Conservation (phyloP, 2,113 vertebrate genomes). For the Corythornis vintsioides region DNA sequence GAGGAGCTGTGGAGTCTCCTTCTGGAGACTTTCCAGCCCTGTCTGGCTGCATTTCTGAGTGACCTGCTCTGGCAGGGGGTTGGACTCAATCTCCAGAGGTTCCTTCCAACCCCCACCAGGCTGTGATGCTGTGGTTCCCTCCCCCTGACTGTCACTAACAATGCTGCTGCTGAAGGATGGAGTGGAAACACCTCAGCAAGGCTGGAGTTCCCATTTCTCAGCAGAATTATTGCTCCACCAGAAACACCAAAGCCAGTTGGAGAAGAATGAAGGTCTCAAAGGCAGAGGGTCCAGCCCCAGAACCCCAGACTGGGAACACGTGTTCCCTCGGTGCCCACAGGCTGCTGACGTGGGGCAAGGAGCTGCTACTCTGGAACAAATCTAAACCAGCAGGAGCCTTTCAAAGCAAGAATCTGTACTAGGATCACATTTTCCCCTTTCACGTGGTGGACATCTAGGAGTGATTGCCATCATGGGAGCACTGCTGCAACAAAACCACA, state of each 20-base stretch:
- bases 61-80: too few species aligned
- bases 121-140: not conserved
- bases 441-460: not conserved
- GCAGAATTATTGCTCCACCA: not conserved
- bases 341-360: not conserved
- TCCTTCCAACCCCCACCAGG: too few species aligned
- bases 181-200: not conserved
- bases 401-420: not conserved
- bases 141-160: not conserved
- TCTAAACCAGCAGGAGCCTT: not conserved
- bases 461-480: conserved; percentile 1
- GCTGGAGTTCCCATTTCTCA: not conserved
- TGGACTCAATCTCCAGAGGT: too few species aligned
- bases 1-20: too few species aligned
- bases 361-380: not conserved
- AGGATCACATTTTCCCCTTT: conserved; percentile 1
- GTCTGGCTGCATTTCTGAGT: too few species aligned
- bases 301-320: not conserved
- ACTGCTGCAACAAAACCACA: conserved; percentile 35
- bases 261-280: not conserved
- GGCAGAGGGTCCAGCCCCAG: not conserved
- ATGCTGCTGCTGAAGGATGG: not conserved
- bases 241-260: not conserved
- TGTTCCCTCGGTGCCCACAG: not conserved
- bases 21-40: too few species aligned